Evolutionary conservation across 2,113 vertebrate species (phyloP), one percentile per base, ranked within the genome.

Genomic region (Tauraco erythrolophus): DNA sequence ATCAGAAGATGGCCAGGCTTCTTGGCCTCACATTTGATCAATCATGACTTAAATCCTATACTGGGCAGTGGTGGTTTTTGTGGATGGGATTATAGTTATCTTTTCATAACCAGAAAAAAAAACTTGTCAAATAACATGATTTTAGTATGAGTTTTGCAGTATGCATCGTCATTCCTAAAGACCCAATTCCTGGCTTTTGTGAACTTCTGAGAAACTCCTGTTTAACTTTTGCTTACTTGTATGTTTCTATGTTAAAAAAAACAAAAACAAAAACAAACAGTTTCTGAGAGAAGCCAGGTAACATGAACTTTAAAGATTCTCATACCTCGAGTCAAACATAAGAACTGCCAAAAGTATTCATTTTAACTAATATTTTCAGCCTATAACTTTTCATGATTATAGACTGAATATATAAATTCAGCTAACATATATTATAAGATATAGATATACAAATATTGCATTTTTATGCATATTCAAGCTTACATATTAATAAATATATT

Each of bases 51-150:
- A 86, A 93, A 81, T 82, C 65, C 58, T 91, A 22, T 94, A 96
- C 77, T 80, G 77, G 53, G 81, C 81, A 76, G 50, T 22, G 7
- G 58, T 92, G 95, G 65, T 35, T 96, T 95, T 53, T 93, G 91
- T 86, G 62, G 95, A 79, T 65, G 33, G 53, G 77, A 92, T 96
- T 94, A 79, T 61, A 72, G 58, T 30, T 96, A 79, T 89, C 81
- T 95, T 94, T 91, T 91, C 72, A 57, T 76, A 76, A 76, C 60
- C 62, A 51, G 64, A 54, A 79, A 87, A 89, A 74, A 23, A 51
- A 39, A 46, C 53, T 65, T 87, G 80, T 77, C 95, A 97, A 95
- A 94, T 64, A 68, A 50, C 19, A 84, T 81, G 46, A 81, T 91
- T 87, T 76, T 79, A 91, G 50, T n/a, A 39, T 79, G 56, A 84